These are phyloP conservation scores for Lindbergichthys nudifrons DNA, from an alignment of 2,797 vertebrate genomes.

Conservation along the genomic window DNA sequence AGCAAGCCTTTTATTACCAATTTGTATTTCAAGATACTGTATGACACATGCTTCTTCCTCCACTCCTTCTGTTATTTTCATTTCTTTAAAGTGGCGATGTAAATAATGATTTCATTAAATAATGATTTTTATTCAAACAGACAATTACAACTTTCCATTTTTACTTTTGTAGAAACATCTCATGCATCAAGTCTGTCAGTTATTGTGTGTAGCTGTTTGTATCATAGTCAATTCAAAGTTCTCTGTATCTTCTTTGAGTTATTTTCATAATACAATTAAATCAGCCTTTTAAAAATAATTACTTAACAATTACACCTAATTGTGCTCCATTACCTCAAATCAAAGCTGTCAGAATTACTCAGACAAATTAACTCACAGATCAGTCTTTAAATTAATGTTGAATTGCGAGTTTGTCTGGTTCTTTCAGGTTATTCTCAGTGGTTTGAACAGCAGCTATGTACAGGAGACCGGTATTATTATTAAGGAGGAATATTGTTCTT, in stretches of 20 bases:
- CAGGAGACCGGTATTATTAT: slow-evolving; percentile 28
- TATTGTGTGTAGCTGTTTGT: not conserved
- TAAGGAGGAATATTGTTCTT: slow-evolving; percentile 31
- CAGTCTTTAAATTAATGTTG: slow-evolving; percentile 16
- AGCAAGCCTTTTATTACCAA: slow-evolving; percentile 13
- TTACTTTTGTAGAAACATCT: slow-evolving; percentile 14
- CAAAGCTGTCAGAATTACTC: slow-evolving; percentile 21
- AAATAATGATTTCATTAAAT: not conserved
- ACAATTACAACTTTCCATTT: slow-evolving; percentile 4
- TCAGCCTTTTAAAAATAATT: not conserved
- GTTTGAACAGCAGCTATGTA: slow-evolving; percentile 41
- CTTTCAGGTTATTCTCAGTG: slow-evolving; percentile 21
- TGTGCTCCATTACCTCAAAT: slow-evolving; percentile 16
- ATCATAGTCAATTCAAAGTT: not conserved
- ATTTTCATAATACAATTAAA: too few species aligned
- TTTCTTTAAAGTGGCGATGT: slow-evolving; percentile 3
- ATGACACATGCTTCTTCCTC: slow-evolving; percentile 6
- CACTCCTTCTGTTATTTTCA: not conserved
- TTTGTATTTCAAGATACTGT: slow-evolving; percentile 14
- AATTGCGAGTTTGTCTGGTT: not conserved
- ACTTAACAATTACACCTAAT: not conserved
- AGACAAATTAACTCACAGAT: slow-evolving; percentile 26
- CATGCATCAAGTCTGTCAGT: slow-evolving; percentile 11
- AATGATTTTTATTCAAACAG: not conserved
- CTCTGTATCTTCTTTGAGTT: too few species aligned